Percentiles rank a stretch among this genome's conserved stretches.
phyloP scores from a whole-genome alignment of 2,797 vertebrate genomes.

The Lepilemur septentrionalis region DNA sequence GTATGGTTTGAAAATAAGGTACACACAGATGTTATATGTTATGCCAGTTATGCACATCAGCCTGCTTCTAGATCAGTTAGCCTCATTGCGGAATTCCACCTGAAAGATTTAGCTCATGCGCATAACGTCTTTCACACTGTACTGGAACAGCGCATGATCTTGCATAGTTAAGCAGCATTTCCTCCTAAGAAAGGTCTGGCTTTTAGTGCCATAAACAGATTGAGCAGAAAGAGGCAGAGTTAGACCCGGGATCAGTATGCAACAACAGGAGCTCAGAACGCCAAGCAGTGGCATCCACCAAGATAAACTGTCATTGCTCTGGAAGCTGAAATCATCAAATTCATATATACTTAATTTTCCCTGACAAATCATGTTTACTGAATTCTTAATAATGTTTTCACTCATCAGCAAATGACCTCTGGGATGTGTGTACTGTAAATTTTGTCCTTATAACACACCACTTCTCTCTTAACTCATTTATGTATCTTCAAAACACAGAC shows the following conservation, averaged over 20 bases:
- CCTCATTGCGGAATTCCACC: neutral
- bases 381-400: neutral
- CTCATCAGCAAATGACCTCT: neutral
- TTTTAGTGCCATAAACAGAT: neutral
- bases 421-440: neutral
- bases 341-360: neutral
- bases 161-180: neutral
- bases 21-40: neutral
- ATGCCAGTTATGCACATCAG: neutral
- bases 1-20: neutral
- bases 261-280: neutral
- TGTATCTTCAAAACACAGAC: slow-evolving; percentile 29
- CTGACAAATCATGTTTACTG: neutral
- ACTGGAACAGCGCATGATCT: neutral
- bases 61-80: neutral
- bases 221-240: neutral
- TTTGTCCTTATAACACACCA: neutral
- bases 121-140: neutral
- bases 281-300: neutral
- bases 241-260: neutral
- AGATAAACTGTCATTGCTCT: neutral
- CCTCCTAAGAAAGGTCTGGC: neutral
- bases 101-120: neutral
- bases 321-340: neutral
- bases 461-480: neutral